Evolutionary conservation across 1,140 invertebrate species (phyloP), one percentile per base, ranked within the genome.

Genomic region (Acromyrmex echinatior): DNA sequence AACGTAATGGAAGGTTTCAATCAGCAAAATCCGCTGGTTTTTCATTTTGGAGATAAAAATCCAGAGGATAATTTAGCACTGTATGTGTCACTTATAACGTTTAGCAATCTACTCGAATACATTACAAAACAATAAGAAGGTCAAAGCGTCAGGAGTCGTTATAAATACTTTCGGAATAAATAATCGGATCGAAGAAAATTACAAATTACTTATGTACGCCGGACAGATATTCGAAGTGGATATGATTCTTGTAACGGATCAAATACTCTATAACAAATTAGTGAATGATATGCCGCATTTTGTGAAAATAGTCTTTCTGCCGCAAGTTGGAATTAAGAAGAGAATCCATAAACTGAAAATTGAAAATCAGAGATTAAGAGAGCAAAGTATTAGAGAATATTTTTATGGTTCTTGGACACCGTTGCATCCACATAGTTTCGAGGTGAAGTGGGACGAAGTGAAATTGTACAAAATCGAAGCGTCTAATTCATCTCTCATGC

Each of bases 391-490:
- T 21, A 95, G 98, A 63, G 98, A 99, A 95, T 99, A 99, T 96
- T 99, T 99, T 95, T 99, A 99, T 96, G 98, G 99, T n/a, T 93
- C 92, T 0, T 97, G 96, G 88, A 97, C 97, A 14, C 97, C 98
- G 0, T 96, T 99, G 25, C 99, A 99, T 96, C 99, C 99, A 0
- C 98, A 99, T 92, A 98, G 98, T 3, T 98, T 99, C 95, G 98
- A 99, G 94, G 97, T 99, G 0, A 97, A 98, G 94, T 99, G 98
- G 96, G 96, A 96, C 18, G 98, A 99, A 90, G 96, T 99, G 0
- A 98, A 97, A 91, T 97, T 99, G 21, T 99, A 97, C 93, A 99
- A 99, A 96, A 98, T 99, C 93, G 99, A 99, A 39, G 98, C 98
- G 0, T 98, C 99, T 0, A 96, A 98, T 2, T 94, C 98, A 92